Percentiles rank a stretch among this genome's conserved stretches.
Evolutionary conservation across 1,140 invertebrate genomes (phyloP).

Genomic region (Drosophila kurseongensis): DNA sequence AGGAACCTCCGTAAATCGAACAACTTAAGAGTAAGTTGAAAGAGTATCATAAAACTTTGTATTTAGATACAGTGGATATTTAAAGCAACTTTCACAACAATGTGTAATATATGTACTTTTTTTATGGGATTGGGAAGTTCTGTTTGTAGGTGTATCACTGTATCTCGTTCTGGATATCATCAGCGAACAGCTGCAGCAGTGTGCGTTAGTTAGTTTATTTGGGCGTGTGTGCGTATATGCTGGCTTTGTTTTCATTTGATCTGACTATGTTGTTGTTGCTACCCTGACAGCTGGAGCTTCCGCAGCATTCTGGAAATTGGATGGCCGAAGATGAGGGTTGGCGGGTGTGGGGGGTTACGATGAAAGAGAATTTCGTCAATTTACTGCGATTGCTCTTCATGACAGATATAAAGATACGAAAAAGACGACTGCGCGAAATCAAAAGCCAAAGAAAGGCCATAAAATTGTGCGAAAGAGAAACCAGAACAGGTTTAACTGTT

Average conservation of each 20-base stretch:
- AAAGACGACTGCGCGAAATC: conserved; percentile 27
- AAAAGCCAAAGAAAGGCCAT: conserved; percentile 43
- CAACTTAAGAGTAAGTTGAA: not conserved
- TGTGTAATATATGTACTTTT: too few species aligned
- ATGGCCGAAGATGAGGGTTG: conserved; percentile 36
- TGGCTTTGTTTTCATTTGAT: conserved; percentile 23
- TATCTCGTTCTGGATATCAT: conserved; percentile 14
- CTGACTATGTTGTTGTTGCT: conserved; percentile 4
- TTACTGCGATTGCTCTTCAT: conserved; percentile 11
- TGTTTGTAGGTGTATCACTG: not conserved
- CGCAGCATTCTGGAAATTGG: conserved; percentile 22
- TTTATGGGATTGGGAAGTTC: too few species aligned
- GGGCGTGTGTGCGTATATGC: conserved; percentile 1
- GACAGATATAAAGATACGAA: conserved; percentile 14
- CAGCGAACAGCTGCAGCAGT: conserved; percentile 8
- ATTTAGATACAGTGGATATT: too few species aligned
- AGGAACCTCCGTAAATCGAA: not conserved
- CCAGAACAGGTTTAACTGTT: conserved; percentile 74
- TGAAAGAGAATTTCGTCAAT: conserved; percentile 34
- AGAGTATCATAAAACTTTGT: too few species aligned
- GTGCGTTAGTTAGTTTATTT: conserved; percentile 14
- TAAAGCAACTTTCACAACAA: too few species aligned
- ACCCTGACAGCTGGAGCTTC: conserved; percentile 41
- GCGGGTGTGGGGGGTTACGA: not conserved
- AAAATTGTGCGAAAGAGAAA: conserved; percentile 40